Percentiles rank a stretch among this genome's conserved stretches.
phyloP scores from a whole-genome alignment of 2,888 invertebrate species.

The Muschampia staudingeri region DNA sequence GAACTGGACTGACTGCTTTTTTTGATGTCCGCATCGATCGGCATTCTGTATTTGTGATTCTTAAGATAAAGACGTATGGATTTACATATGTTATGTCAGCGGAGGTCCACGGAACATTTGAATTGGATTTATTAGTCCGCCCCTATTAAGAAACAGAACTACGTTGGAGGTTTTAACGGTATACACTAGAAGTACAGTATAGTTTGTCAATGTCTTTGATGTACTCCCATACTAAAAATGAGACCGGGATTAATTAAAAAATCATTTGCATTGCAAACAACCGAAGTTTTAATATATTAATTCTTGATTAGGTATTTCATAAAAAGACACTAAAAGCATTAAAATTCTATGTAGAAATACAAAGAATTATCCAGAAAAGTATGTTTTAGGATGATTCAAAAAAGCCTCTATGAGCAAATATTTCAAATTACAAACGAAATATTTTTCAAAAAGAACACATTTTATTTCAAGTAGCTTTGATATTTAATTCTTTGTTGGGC shows the following conservation, averaged over 20 bases:
- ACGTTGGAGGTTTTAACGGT: slow-evolving; percentile 81
- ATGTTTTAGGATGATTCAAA: not conserved
- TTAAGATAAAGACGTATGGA: slow-evolving; percentile 90
- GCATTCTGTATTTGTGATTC: slow-evolving; percentile 87
- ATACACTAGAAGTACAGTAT: not conserved
- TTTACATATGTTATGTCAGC: slow-evolving; percentile 91
- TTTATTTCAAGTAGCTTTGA: not conserved
- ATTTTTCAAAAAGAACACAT: too few species aligned
- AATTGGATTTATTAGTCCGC: slow-evolving; percentile 90
- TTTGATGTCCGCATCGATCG: slow-evolving; percentile 80
- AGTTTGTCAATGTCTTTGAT: not conserved
- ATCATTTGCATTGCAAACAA: too few species aligned
- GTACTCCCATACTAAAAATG: not conserved
- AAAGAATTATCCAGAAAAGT: not conserved
- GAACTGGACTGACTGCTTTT: slow-evolving; percentile 83
- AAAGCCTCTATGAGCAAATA: not conserved
- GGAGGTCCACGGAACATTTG: slow-evolving; percentile 88
- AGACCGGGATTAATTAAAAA: not conserved
- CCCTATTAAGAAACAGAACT: slow-evolving; percentile 79
- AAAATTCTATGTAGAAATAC: too few species aligned
- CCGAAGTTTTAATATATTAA: too few species aligned
- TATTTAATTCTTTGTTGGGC: slow-evolving; percentile 13
- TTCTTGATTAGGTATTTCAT: too few species aligned
- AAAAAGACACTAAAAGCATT: too few species aligned
- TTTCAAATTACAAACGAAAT: not conserved